Percentiles rank a stretch among this genome's conserved stretches.
phyloP scores from a whole-genome alignment of 2,113 vertebrate genomes.

The Anhinga anhinga region DNA sequence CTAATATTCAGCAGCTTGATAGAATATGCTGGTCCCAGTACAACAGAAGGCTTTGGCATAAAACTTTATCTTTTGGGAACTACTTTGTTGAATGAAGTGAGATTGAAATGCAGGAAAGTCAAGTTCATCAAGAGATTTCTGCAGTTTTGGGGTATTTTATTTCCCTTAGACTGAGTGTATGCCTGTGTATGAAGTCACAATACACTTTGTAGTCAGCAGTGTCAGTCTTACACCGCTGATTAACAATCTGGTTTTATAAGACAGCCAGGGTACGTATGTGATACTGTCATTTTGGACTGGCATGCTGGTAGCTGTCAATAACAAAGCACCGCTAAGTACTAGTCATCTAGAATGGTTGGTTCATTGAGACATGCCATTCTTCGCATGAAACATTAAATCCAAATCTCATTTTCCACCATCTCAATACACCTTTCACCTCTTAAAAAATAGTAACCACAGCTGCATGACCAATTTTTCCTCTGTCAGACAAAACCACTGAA shows the following conservation, averaged over 20 bases:
- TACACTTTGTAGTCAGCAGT: not conserved
- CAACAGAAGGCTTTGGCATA: not conserved
- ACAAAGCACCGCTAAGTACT: not conserved
- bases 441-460: not conserved
- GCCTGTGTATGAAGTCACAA: not conserved
- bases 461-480: not conserved
- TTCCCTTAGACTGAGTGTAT: not conserved
- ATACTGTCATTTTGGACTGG: not conserved
- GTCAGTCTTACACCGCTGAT: not conserved
- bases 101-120: not conserved
- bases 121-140: not conserved
- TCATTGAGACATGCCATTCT: not conserved
- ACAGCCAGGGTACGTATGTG: not conserved
- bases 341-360: not conserved
- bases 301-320: not conserved
- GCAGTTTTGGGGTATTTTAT: not conserved
- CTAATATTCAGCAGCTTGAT: not conserved
- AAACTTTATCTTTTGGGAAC: not conserved
- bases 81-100: not conserved
- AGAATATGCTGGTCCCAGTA: not conserved
- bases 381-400: conserved; percentile 3
- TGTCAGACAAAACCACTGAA: not conserved
- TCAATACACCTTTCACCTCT: conserved; percentile 23
- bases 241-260: not conserved
- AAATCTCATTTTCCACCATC: conserved; percentile 22